Conservation (phyloP, 2,797 vertebrate genomes). For the Gila robusta region DNA sequence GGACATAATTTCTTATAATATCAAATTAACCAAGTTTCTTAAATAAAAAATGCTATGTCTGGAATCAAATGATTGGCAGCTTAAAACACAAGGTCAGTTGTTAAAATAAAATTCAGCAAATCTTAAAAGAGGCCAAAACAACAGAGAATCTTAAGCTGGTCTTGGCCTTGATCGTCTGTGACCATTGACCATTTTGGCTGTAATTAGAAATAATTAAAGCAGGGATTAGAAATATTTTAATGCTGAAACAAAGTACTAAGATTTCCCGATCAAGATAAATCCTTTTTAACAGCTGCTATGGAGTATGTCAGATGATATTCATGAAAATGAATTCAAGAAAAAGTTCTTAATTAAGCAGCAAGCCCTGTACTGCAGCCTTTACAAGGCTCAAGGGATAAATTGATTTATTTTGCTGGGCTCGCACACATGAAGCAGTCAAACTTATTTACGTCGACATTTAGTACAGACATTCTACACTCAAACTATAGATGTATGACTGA, state of each 20-base stretch:
- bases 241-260: constrained; percentile 48
- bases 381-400: not conserved
- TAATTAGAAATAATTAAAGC: constrained; percentile 66
- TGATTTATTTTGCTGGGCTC: constrained; percentile 17
- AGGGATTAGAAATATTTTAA: constrained; percentile 52
- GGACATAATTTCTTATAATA: not conserved
- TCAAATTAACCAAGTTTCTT: constrained; percentile 5
- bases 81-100: constrained; percentile 18
- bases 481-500: constrained; percentile 25
- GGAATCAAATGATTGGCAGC: constrained; percentile 1
- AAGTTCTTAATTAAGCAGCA: constrained; percentile 16
- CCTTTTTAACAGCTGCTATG: constrained; percentile 57
- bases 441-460: constrained; percentile 33
- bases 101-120: constrained; percentile 46
- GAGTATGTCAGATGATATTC: constrained; percentile 37
- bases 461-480: not conserved
- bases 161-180: constrained; percentile 60
- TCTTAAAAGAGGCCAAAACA: constrained; percentile 39
- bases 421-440: constrained; percentile 8
- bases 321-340: constrained; percentile 23
- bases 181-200: constrained; percentile 58
- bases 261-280: constrained; percentile 53
- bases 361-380: constrained; percentile 3
- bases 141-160: constrained; percentile 47
- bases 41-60: not conserved